Percentiles rank a stretch among this genome's conserved stretches.
Conservation (phyloP, 1,140 invertebrate genomes). For the Heterodera schachtii region DNA sequence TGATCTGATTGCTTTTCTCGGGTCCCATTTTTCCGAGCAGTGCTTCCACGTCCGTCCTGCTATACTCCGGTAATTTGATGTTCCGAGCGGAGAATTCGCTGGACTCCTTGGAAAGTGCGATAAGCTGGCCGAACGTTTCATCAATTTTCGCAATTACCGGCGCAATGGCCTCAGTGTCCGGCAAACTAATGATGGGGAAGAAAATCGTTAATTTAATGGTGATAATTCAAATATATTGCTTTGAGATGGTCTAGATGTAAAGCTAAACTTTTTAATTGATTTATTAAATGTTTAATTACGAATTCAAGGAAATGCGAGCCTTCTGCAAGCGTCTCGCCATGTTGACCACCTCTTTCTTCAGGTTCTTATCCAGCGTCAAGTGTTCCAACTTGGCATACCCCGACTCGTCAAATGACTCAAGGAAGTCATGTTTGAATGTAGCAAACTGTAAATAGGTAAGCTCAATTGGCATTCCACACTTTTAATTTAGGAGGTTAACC, state of each 20-base stretch:
- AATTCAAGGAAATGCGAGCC: constrained; percentile 20
- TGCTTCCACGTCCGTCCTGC: constrained; percentile 11
- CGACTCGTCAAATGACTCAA: constrained; percentile 31
- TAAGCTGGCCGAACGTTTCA: constrained; percentile 15
- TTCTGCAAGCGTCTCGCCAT: constrained; percentile 22
- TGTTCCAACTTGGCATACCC: constrained; percentile 31
- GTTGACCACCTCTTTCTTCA: constrained; percentile 32
- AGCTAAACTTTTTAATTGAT: no score
- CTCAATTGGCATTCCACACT: no score
- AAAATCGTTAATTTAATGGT: neutral
- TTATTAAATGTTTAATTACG: neutral
- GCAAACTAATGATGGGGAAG: no score
- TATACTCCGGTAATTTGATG: constrained; percentile 27
- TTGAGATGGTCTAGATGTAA: no score
- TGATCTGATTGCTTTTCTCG: neutral
- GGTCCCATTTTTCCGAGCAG: neutral
- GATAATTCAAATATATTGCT: no score
- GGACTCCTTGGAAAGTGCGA: constrained; percentile 26
- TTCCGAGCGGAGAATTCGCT: constrained; percentile 21
- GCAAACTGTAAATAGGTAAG: constrained; percentile 2
- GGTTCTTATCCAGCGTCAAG: constrained; percentile 7
- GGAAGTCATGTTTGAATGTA: constrained; percentile 26
- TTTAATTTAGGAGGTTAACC: neutral
- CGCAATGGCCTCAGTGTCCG: constrained; percentile 5
- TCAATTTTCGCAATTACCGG: constrained; percentile 24